Evolutionary conservation across 2,113 vertebrate genomes (phyloP), one percentile per base, ranked within the genome.

Genomic region (Phrynocephalus versicolor): DNA sequence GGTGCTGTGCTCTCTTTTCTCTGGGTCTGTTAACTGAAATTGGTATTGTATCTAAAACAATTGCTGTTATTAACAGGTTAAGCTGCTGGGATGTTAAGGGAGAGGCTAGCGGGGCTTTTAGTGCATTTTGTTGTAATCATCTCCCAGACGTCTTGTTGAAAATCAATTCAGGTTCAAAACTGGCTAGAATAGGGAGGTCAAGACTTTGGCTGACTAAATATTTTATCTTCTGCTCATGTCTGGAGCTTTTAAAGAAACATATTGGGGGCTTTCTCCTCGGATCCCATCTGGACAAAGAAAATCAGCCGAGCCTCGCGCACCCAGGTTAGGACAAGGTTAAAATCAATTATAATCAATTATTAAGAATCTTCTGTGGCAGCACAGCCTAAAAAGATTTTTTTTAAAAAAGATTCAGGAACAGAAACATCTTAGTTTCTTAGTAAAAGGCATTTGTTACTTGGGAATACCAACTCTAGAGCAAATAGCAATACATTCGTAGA

Each of bases 331-430:
- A 96, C 97, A 94, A 95, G 96, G 96, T 98, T 97, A 97, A 97
- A 98, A 98, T 98, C 97, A 98, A 98, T 98, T 96, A 95, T 96
- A 94, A 98, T 99, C 96, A 97, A 99, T 98, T 98, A 98, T 99
- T 99, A 97, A 99, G 93, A 92, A 93, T 94, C 92, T 92, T 96
- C 94, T 96, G 94, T 96, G 95, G 92, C 96, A 93, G 37, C 93
- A 93, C 93, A 96, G 95, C 96, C 95, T 97, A 95, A 96, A 96
- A 95, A 89, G 84, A 85, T 93, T 90, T n/a, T 76, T 75, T 75
- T 76, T 81, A 39, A 30, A 30, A 30, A 51, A 83, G 27, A 79
- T 90, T 95, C 92, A 94, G 93, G 95, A 93, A 92, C 85, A 92
- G 90, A 93, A 92, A 91, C 95, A 91, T 93, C 93, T 92, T 89